Conservation (phyloP, 53 echinoderm and acorn worm species). For the Patiria pectinifera region DNA sequence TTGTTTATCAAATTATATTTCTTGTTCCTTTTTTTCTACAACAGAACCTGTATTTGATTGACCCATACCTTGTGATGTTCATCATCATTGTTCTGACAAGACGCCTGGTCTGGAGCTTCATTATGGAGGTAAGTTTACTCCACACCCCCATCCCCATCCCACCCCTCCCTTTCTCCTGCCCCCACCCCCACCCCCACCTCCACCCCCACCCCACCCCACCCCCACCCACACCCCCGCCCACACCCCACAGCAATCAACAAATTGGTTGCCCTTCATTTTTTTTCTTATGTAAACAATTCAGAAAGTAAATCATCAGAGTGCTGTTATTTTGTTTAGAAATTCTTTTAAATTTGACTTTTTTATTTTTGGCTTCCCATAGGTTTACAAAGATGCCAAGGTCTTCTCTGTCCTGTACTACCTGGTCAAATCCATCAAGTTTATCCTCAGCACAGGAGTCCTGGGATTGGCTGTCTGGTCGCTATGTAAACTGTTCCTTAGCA, state of each 20-base stretch:
- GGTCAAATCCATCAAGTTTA: conserved; percentile 79
- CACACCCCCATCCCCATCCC: neutral
- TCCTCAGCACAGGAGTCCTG: conserved; percentile 69
- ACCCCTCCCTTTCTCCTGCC: too few species aligned
- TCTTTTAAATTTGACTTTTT: neutral
- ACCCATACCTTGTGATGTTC: conserved; percentile 92
- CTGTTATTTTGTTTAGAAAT: neutral
- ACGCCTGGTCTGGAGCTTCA: conserved; percentile 89
- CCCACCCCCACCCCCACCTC: too few species aligned
- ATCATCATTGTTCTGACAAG: conserved; percentile 89
- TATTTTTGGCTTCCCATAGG: conserved; percentile 38
- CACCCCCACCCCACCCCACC: neutral
- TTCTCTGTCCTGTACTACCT: conserved; percentile 80
- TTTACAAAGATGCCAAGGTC: conserved; percentile 57
- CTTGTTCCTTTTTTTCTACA: conserved; percentile 20
- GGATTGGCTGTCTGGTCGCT: conserved; percentile 83
- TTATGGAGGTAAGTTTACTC: conserved; percentile 79
- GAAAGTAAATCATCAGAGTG: too few species aligned
- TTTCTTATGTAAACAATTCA: neutral
- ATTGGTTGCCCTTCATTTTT: neutral
- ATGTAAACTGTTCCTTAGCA: conserved; percentile 93
- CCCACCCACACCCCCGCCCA: neutral
- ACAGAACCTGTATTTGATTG: conserved; percentile 97
- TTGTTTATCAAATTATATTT: neutral
- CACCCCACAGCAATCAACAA: neutral